Evolutionary conservation across 2,888 invertebrate species (phyloP), one percentile per base, ranked within the genome.

Genomic region (Julus scandinavius): DNA sequence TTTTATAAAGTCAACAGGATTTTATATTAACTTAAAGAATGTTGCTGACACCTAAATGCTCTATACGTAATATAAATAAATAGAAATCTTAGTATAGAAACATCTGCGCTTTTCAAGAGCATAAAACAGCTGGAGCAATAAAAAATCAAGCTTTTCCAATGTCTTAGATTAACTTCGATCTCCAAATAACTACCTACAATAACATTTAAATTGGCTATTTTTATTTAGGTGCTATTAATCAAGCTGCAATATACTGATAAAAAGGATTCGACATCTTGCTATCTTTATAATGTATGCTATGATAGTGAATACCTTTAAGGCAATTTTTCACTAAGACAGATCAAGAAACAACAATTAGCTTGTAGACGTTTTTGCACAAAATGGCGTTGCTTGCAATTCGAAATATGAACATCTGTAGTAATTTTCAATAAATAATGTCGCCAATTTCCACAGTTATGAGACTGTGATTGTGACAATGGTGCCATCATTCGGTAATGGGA

Each of bases 41-140:
- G 63, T 63, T 17, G 63, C 20, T 50, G 11, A 20, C 20, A 20
- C 6, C 20, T 20, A 20, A 63, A 63, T 63, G 15, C 58, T 15
- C 20, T 15, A 63, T 63, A n/a, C 20, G 63, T 17, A 63, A 63
- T 54, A 54, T 7, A 54, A 54, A 54, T 63, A 20, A 63, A 58
- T 58, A 58, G 13, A 58, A 63, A 63, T n/a, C 20, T 63, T 63
- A 7, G n/a, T 63, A n/a, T 63, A n/a, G 63, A 20, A 63, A 63
- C 63, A 63, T 63, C 63, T 63, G 63, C 63, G n/a, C 63, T 7
- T 63, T 20, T 63, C 63, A 63, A 63, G 63, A 63, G 63, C 20
- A 63, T 63, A 63, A 63, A 63, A 63, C 63, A 63, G 63, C 63
- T 63, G 63, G 63, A 63, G 63, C 63, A 63, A 63, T 63, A 63